Evolutionary conservation across 2,113 vertebrate genomes (phyloP).

Genomic region (Leuciscus idus): DNA sequence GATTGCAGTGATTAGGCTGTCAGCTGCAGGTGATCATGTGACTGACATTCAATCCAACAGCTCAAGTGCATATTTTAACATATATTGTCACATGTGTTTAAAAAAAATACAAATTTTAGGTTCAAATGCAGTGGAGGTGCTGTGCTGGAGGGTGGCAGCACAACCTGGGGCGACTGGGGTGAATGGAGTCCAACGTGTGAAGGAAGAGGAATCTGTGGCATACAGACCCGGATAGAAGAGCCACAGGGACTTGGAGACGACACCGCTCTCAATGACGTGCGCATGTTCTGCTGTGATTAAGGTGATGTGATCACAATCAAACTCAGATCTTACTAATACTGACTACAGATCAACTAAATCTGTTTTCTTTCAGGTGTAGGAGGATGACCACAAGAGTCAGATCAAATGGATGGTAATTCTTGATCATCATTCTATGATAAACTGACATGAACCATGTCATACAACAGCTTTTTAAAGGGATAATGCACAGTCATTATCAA

Average conservation of each 20-base stretch:
- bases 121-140: not conserved
- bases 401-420: not conserved
- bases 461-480: not conserved
- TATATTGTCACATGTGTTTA: not conserved
- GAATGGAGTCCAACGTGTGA: not conserved
- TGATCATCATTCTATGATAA: not conserved
- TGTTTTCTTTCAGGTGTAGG: not conserved
- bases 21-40: no score
- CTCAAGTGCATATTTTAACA: not conserved
- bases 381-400: not conserved
- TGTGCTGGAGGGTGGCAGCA: not conserved
- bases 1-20: no score
- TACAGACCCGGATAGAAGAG: not conserved
- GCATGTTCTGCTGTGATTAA: not conserved
- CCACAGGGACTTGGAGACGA: not conserved
- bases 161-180: constrained; percentile 16
- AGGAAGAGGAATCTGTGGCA: constrained; percentile 46
- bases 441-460: not conserved
- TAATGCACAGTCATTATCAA: not conserved
- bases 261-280: constrained; percentile 2
- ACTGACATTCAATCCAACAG: no score
- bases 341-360: not conserved
- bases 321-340: not conserved
- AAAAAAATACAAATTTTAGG: no score
- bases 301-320: not conserved